Base-by-base conservation (phyloP, 2,888 invertebrate genomes). In the Escarpia spicata region DNA sequence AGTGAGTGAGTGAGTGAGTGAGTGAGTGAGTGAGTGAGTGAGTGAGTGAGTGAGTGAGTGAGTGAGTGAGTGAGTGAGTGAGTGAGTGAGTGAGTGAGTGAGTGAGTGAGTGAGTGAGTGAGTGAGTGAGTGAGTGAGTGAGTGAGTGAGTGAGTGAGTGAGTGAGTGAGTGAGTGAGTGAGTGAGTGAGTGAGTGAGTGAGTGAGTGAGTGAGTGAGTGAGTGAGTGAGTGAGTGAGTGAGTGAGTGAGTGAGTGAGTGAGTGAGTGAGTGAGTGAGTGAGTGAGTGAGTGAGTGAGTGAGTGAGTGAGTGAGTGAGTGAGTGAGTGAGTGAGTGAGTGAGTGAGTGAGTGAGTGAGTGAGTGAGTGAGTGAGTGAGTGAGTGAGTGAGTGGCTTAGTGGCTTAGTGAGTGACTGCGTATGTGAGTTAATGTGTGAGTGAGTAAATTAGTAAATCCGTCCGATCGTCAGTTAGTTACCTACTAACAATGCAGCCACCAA, bases 31-130 rank as follows among this genome's bases (percentile, higher is more conserved):
- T 94, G 92, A 94, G 93, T 94, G 92, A 93, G 94, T 94, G 92
- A 93, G 93, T 94, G 92, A 94, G 93, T 93, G 93, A 93, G 93
- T 93, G 92, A 93, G 93, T 94, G 92, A 94, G 93, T 94, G 92
- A 94, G 94, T 94, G 92, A 94, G 94, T 94, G 92, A 94, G 94
- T 94, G 92, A 94, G 93, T 90, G 6, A 90, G 90, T 90, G 9
- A 94, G 92, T 92, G 92, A 93, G 92, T 90, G 91, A 93, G 92
- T 90, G 94, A 94, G 92, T 60, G 94, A 93, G 92, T 45, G 92
- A 94, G 93, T 94, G 90, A 93, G 93, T 90, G 92, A 93, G 93
- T 93, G 92, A 93, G 93, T 93, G 92, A 93, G 92, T 94, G 92
- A 94, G 93, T 94, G 92, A 93, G 94, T 94, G 92, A 93, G 93